These are phyloP conservation scores for Sander vitreus DNA, from an alignment of 2,113 vertebrate species.

Conservation along the genomic window DNA sequence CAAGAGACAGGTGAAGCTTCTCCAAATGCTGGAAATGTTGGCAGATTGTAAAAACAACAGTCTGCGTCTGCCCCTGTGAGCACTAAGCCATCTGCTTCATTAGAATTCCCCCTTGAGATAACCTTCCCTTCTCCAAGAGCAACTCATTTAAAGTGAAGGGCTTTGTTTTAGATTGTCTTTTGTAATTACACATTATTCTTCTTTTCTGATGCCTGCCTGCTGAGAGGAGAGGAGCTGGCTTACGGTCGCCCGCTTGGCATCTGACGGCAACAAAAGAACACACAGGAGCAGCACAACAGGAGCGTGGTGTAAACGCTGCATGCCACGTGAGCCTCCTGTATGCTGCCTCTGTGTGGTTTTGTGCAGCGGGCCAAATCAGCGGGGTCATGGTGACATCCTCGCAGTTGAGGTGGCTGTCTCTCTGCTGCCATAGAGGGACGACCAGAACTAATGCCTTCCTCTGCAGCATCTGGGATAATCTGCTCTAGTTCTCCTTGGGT, in stretches of 20 bases:
- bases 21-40: slow-evolving; percentile 72
- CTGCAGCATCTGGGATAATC: slow-evolving; percentile 80
- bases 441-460: slow-evolving; percentile 70
- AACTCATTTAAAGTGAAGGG: slow-evolving; percentile 83
- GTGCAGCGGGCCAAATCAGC: slow-evolving; percentile 44
- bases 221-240: slow-evolving; percentile 54
- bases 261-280: neutral
- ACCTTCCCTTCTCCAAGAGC: slow-evolving; percentile 80
- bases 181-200: slow-evolving; percentile 84
- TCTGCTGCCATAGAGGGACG: slow-evolving; percentile 53
- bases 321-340: slow-evolving; percentile 43
- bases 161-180: slow-evolving; percentile 85
- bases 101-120: slow-evolving; percentile 87
- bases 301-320: neutral
- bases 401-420: slow-evolving; percentile 50
- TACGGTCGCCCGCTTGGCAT: slow-evolving; percentile 26
- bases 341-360: slow-evolving; percentile 31
- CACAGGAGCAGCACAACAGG: neutral
- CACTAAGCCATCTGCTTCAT: slow-evolving; percentile 86
- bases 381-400: slow-evolving; percentile 63
- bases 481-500: slow-evolving; percentile 80
- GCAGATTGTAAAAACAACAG: slow-evolving; percentile 79
- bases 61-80: slow-evolving; percentile 77
- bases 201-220: slow-evolving; percentile 67
- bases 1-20: slow-evolving; percentile 76